Percentiles rank a stretch among this genome's conserved stretches.
These are phyloP conservation scores for Antedon bifida DNA, from an alignment of 35 echinoderm and acorn worm species.

Conservation along the genomic window DNA sequence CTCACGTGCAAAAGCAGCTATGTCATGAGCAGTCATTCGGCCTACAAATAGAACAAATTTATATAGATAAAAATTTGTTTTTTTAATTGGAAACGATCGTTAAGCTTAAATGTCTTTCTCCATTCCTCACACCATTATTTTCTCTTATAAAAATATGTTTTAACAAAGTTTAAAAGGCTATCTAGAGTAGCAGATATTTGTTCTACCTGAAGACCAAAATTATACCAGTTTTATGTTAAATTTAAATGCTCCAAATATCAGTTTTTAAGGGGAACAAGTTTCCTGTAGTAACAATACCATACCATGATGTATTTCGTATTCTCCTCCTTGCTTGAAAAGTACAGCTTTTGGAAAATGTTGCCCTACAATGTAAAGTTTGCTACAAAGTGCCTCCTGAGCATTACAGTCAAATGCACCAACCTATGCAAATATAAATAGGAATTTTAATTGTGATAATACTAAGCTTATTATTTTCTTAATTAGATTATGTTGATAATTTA, in stretches of 20 bases:
- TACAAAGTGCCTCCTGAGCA: conserved; percentile 28
- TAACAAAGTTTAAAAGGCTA: too few species aligned
- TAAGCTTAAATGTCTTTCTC: too few species aligned
- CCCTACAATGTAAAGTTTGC: conserved; percentile 29
- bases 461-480: too few species aligned
- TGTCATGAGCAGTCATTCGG: conserved; percentile 67
- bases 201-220: too few species aligned
- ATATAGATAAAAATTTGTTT: background rate
- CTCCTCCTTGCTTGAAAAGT: conserved; percentile 64
- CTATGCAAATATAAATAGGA: conserved; percentile 7
- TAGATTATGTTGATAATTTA: too few species aligned
- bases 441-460: too few species aligned
- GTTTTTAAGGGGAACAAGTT: too few species aligned
- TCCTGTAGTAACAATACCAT: too few species aligned
- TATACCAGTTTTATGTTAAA: too few species aligned
- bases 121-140: too few species aligned
- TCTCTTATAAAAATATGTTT: too few species aligned
- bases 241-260: background rate
- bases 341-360: conserved; percentile 59
- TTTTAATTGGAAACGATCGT: background rate
- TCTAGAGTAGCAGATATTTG: too few species aligned
- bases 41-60: conserved; percentile 30
- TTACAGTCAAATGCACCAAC: conserved; percentile 74
- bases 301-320: conserved; percentile 83
- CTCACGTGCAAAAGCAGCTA: conserved; percentile 83